Evolutionary conservation across 2,888 invertebrate species (phyloP), one percentile per base, ranked within the genome.

Genomic region (Coelogynopora nodosa): DNA sequence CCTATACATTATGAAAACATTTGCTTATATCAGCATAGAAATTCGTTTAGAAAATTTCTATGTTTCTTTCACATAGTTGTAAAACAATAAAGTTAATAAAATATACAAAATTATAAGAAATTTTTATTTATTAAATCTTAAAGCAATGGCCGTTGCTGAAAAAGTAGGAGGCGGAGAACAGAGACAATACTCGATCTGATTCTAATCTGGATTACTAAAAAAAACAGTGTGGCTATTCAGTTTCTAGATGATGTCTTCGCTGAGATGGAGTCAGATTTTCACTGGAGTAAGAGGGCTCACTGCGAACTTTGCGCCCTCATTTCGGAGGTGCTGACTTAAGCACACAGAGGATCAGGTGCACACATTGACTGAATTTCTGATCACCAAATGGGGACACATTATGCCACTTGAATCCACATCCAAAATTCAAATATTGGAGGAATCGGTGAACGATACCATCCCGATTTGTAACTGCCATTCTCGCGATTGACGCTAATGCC

Each of bases 171-270:
- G n/a, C n/a, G n/a, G n/a, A n/a, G 49, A 49, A 49, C 49, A 49
- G 49, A 74, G 49, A 74, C 74, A 74, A 74, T 74, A 74, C 74
- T 74, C 27, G 18, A 74, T 74, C 27, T 74, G 74, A 74, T 23
- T 74, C 74, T 74, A 13, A 10, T 74, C 74, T 74, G 74, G 74
- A 74, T 74, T 49, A 49, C 49, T 49, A 18, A 18, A 49, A 49
- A 49, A 5, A 18, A 49, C n/a, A 49, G 5, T 10, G 49, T 49
- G 49, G 5, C 49, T 49, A 49, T 49, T 74, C 27, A 10, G 23
- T 74, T 13, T 74, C 74, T 74, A 74, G 74, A 26, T 74, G 74
- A n/a, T 74, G 74, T 74, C 74, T 74, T 10, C 74, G 2, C 74
- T 74, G 74, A 74, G 74, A 74, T 74, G 5, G 74, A 74, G 27